Evolutionary conservation across 2,888 invertebrate genomes (phyloP).

Genomic region (Salpingus planirostris): DNA sequence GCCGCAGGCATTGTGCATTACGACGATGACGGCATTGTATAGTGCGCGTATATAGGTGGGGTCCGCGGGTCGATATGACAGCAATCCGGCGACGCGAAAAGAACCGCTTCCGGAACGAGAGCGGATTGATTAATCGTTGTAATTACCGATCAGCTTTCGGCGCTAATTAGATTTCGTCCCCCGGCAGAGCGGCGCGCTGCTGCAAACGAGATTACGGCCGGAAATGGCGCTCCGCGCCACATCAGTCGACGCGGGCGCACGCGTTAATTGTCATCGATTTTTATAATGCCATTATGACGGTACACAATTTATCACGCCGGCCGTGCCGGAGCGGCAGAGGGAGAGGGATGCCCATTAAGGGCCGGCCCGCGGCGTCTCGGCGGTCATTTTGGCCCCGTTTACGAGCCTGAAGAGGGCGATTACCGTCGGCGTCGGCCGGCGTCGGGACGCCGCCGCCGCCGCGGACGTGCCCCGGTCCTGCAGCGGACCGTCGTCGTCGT

Average conservation of each 20-base stretch:
- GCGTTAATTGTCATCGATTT: slow-evolving; percentile 46
- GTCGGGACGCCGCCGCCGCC: too few species aligned
- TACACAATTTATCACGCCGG: slow-evolving; percentile 42
- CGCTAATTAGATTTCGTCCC: slow-evolving; percentile 43
- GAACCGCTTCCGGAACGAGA: slow-evolving; percentile 38
- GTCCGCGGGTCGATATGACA: neutral
- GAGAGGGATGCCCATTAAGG: slow-evolving; percentile 30
- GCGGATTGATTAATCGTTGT: slow-evolving; percentile 49
- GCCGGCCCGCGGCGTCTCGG: slow-evolving; percentile 38
- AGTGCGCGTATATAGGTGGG: too few species aligned
- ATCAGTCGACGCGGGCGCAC: slow-evolving; percentile 34
- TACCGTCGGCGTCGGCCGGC: slow-evolving; percentile 40
- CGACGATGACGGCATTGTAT: slow-evolving; percentile 4
- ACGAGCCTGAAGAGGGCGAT: slow-evolving; percentile 42
- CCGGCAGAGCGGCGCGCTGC: slow-evolving; percentile 35
- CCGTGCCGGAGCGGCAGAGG: slow-evolving; percentile 8
- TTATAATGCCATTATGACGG: slow-evolving; percentile 42
- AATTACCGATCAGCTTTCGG: slow-evolving; percentile 48
- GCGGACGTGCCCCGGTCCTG: neutral
- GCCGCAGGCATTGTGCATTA: neutral
- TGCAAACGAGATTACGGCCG: slow-evolving; percentile 45
- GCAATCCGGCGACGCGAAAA: slow-evolving; percentile 18
- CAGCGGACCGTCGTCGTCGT: neutral
- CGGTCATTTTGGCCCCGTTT: slow-evolving; percentile 40
- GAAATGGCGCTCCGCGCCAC: slow-evolving; percentile 40